Conservation (phyloP, 2,113 vertebrate species). For the Pygathrix nemaeus region DNA sequence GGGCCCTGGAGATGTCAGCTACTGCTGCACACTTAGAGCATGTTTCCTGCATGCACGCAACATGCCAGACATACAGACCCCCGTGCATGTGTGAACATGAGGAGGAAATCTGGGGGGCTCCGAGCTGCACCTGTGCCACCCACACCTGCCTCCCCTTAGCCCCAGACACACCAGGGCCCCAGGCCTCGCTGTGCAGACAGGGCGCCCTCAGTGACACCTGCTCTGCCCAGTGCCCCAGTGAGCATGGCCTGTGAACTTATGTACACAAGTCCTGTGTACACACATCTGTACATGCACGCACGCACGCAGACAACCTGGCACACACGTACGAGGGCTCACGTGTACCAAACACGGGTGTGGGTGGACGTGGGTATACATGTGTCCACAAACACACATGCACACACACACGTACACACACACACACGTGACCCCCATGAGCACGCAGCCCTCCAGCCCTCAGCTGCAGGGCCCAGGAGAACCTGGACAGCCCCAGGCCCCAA, state of each 20-base stretch:
- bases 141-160: background rate
- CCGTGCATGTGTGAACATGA: background rate
- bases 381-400: background rate
- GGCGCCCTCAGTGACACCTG: background rate
- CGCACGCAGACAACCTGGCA: background rate
- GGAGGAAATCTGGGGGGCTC: background rate
- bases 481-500: background rate
- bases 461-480: background rate
- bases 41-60: background rate
- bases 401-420: background rate
- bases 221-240: background rate
- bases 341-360: background rate
- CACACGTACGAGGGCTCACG: background rate
- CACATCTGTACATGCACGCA: no score
- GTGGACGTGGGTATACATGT: background rate
- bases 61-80: background rate
- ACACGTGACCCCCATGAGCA: background rate
- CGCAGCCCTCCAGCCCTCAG: background rate
- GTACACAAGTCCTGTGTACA: background rate
- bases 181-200: background rate
- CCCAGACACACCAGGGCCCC: background rate
- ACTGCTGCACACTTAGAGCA: background rate
- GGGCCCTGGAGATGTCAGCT: background rate
- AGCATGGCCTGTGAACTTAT: background rate
- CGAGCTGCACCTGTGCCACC: background rate